Evolutionary conservation across 2,888 invertebrate species (phyloP).

Genomic region (Plagodis dolabraria): DNA sequence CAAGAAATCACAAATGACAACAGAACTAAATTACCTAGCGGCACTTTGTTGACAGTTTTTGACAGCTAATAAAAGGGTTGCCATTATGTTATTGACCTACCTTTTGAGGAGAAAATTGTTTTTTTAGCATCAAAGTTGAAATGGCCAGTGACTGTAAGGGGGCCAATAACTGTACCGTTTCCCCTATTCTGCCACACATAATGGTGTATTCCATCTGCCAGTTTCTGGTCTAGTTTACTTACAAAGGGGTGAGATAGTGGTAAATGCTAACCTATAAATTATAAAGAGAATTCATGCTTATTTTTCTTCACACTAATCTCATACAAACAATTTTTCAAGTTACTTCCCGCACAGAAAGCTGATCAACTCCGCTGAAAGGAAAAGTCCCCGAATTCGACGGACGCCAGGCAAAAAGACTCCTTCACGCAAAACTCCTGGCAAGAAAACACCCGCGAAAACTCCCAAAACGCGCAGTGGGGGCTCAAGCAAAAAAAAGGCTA

Average conservation of each 20-base stretch:
- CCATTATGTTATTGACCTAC: background rate
- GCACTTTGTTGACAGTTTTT: too few species aligned
- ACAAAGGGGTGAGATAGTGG: too few species aligned
- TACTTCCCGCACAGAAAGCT: slow-evolving; percentile 82
- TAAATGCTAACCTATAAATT: background rate
- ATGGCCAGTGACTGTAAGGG: background rate
- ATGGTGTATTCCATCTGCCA: too few species aligned
- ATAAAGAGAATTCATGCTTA: slow-evolving; percentile 5
- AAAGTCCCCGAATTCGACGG: slow-evolving; percentile 78
- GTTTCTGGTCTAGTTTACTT: too few species aligned
- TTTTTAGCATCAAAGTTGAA: background rate
- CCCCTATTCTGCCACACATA: background rate
- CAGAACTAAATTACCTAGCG: too few species aligned
- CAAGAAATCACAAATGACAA: too few species aligned
- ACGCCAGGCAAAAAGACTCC: slow-evolving; percentile 80
- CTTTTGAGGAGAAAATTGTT: background rate
- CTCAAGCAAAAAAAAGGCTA: slow-evolving; percentile 86
- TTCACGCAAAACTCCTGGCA: slow-evolving; percentile 70
- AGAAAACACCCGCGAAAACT: slow-evolving; percentile 84
- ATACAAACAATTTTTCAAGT: slow-evolving; percentile 59
- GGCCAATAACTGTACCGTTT: background rate
- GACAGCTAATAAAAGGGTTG: too few species aligned
- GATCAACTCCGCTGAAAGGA: slow-evolving; percentile 69
- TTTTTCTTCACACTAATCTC: slow-evolving; percentile 44
- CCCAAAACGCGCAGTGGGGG: slow-evolving; percentile 85